A percentile compares a stretch with the other conserved stretches of the same genome.
These are phyloP conservation scores for Nycteola revayana DNA, from an alignment of 2,888 invertebrate genomes.

Conservation along the genomic window DNA sequence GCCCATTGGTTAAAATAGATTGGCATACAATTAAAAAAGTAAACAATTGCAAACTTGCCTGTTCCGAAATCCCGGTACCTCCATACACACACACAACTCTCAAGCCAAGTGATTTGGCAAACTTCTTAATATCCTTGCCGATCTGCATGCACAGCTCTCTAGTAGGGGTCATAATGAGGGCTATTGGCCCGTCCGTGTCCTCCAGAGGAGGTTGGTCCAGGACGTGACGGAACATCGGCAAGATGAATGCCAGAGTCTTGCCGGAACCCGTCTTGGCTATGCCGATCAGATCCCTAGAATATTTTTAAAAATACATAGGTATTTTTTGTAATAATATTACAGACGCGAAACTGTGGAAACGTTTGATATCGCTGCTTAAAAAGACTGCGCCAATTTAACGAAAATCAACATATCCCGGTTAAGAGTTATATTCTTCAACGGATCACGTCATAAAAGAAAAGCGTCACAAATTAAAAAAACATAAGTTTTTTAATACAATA, in stretches of 20 bases:
- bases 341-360: too few relatives aligned
- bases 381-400: too few relatives aligned
- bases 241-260: constrained; percentile 97
- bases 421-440: too few relatives aligned
- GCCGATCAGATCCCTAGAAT: constrained; percentile 94
- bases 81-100: constrained; percentile 98
- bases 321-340: too few relatives aligned
- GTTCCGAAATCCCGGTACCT: constrained; percentile 97
- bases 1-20: too few relatives aligned
- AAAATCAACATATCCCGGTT: too few relatives aligned
- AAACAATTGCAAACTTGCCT: constrained; percentile 75
- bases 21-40: too few relatives aligned
- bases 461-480: too few relatives aligned
- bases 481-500: too few relatives aligned
- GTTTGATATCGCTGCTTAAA: too few relatives aligned
- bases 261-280: constrained; percentile 99
- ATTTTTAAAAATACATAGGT: too few relatives aligned
- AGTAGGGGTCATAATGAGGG: constrained; percentile 98
- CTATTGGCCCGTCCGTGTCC: constrained; percentile 98
- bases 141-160: constrained; percentile 99
- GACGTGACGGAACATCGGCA: constrained; percentile 98
- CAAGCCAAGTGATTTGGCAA: constrained; percentile 93
- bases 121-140: constrained; percentile 97
- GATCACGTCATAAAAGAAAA: too few relatives aligned
- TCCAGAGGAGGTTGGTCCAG: constrained; percentile 96